These are phyloP conservation scores for Aurelia aurita DNA, from an alignment of 30 jellyfish, hydroid and myxozoan genomes.

Conservation along the genomic window DNA sequence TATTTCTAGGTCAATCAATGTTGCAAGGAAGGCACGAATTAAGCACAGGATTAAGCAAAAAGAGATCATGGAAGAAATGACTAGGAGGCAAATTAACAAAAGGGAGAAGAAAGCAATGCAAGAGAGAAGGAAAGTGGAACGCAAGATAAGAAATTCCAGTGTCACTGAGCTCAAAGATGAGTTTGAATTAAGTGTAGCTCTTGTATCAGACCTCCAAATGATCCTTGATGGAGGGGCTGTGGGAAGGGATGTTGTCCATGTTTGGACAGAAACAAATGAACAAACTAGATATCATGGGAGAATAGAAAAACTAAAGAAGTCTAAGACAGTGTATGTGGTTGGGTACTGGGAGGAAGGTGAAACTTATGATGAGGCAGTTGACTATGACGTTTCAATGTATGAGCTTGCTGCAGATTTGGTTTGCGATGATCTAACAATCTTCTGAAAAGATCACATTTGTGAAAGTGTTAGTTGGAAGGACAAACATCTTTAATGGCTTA, in stretches of 20 bases:
- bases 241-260: slow-evolving; percentile 2
- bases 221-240: background rate
- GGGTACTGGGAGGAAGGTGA: too few relatives aligned
- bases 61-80: background rate
- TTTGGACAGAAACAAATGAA: background rate
- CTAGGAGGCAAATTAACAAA: background rate
- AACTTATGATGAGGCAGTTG: too few relatives aligned
- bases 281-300: background rate
- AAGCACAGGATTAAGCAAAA: background rate
- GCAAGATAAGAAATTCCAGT: background rate
- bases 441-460: too few relatives aligned
- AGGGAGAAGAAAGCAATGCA: slow-evolving; percentile 9
- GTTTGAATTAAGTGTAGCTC: too few relatives aligned
- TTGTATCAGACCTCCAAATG: background rate
- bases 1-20: background rate
- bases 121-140: slow-evolving; percentile 11
- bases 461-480: too few relatives aligned
- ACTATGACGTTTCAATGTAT: too few relatives aligned
- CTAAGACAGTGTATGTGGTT: background rate
- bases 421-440: too few relatives aligned
- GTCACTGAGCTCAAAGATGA: too few relatives aligned
- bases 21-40: background rate
- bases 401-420: too few relatives aligned
- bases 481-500: too few relatives aligned
- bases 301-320: background rate